phyloP scores from a whole-genome alignment of 2,113 vertebrate genomes.

The Passer montanus region DNA sequence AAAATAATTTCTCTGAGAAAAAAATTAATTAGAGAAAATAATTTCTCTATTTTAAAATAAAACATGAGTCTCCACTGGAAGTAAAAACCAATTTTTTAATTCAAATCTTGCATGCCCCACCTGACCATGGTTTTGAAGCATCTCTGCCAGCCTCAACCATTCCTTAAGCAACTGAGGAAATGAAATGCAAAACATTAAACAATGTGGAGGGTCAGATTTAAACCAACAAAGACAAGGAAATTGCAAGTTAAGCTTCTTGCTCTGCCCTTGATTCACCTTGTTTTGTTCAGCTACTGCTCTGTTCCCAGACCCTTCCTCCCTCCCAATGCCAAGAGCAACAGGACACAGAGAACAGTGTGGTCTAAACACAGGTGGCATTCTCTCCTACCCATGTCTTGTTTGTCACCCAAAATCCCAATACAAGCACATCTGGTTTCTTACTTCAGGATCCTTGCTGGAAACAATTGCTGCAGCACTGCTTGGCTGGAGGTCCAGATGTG shows the following conservation, averaged over 20 bases:
- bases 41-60: neutral
- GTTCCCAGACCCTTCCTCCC: neutral
- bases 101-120: neutral
- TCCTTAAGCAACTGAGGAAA: slow-evolving; percentile 47
- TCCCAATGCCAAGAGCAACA: neutral
- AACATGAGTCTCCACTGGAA: neutral
- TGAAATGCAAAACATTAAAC: slow-evolving; percentile 45
- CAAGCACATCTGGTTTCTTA: neutral
- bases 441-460: neutral
- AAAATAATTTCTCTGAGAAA: neutral
- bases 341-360: neutral
- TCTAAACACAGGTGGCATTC: neutral
- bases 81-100: neutral
- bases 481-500: neutral
- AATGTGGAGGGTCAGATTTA: slow-evolving; percentile 1
- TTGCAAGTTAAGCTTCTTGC: slow-evolving; percentile 50
- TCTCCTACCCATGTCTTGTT: neutral
- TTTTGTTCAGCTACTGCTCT: neutral
- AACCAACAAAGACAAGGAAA: slow-evolving; percentile 63
- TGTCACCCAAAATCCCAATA: neutral
- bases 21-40: neutral
- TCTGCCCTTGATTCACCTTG: slow-evolving; percentile 56
- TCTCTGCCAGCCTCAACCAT: neutral
- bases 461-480: neutral
- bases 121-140: neutral